Conservation (phyloP, 2,888 invertebrate genomes). For the Phytoseiulus persimilis region DNA sequence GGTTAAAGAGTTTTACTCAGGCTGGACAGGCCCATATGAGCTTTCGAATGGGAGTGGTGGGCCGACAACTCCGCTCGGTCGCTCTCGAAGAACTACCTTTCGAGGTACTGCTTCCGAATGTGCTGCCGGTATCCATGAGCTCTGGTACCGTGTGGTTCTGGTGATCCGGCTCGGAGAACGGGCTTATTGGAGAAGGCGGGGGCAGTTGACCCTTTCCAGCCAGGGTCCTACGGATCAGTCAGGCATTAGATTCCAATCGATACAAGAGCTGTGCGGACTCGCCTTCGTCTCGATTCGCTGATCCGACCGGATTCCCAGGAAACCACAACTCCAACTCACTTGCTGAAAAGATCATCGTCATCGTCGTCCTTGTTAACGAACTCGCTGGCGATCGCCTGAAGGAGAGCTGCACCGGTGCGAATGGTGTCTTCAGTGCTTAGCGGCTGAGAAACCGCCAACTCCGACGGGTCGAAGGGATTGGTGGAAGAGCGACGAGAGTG, state of each 20-base stretch:
- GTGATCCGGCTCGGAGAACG: constrained; percentile 9
- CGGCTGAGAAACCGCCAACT: constrained; percentile 16
- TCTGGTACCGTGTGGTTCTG: constrained; percentile 9
- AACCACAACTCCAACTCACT: neutral
- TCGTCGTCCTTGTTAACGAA: constrained; percentile 34
- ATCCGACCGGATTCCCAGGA: too few relatives aligned
- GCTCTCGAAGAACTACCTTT: neutral
- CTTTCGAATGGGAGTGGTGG: too few relatives aligned
- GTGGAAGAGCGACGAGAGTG: constrained; percentile 30
- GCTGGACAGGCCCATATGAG: too few relatives aligned
- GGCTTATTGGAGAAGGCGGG: constrained; percentile 23
- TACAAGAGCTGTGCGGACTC: too few relatives aligned
- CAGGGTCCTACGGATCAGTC: neutral
- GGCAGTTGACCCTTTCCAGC: constrained; percentile 25
- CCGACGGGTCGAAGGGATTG: constrained; percentile 16
- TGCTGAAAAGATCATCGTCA: neutral
- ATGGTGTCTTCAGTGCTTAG: constrained; percentile 29
- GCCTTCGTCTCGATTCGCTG: too few relatives aligned
- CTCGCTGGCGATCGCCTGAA: constrained; percentile 34
- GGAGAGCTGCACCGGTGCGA: constrained; percentile 30
- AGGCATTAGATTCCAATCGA: too few relatives aligned
- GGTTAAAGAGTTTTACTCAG: neutral
- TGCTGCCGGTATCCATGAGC: constrained; percentile 1
- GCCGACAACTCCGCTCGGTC: neutral
- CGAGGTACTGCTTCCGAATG: neutral